Base-by-base conservation (phyloP, 2,797 vertebrate species). In the Helarctos malayanus region DNA sequence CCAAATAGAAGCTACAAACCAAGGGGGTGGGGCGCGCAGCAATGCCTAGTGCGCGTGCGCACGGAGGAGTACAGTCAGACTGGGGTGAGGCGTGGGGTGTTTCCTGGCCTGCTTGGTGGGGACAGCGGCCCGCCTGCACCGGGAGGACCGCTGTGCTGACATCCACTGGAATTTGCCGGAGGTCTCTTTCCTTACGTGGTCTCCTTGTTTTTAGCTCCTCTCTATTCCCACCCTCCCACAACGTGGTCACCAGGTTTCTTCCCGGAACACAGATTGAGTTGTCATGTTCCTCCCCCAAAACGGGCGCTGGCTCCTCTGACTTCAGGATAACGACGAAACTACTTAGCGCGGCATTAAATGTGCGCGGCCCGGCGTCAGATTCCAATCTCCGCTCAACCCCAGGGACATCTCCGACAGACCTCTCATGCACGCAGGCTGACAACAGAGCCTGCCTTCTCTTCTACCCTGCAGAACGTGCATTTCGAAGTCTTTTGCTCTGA, bases 11-110 rank as follows among this genome's bases (percentile, higher is more conserved):
- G 45, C 8, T 16, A 47, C 63, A 27, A 25, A 68, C 2, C 29
- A 47, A 78, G 57, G 84, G 45, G 49, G 6, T 41, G 41, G 41
- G 41, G 41, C 5, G 41, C 41, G 32, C 47, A 21, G 25, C 1
- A 23, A 69, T 0, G 0, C 6, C 19, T 4, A 19, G 14, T 8
- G 19, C n/a, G 32, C 8, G 8, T 29, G 29, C 13, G 29, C 61
- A n/a, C 6, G n/a, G 32, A 41, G 84, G 12, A 57, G 56, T 18
- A 6, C 0, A 4, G 23, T 12, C 5, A 13, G 69, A 10, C 16
- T 16, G 38, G 41, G 41, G 1, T 2, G 19, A 0, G 6, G 15
- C 16, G 23, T 2, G 10, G 16, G 13, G 18, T 7, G 21, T 52
- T 45, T 8, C 7, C 7, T 11, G 23, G 41, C 13, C 32, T 3